Evolutionary conservation across 1,140 invertebrate species (phyloP).

Genomic region (Wasmannia auropunctata): DNA sequence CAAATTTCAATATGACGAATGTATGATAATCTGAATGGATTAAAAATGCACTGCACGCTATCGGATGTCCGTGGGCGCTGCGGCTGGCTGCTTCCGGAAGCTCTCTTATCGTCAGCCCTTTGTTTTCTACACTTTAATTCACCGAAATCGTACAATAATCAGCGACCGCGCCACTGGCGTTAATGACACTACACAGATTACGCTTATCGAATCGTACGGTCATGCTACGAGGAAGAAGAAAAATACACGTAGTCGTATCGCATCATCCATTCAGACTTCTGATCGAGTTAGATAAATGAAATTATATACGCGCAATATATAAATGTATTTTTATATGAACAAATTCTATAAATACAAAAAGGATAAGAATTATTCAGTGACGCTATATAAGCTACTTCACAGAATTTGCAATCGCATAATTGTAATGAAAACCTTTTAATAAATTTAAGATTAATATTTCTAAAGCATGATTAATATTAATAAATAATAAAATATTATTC

Average conservation of each 20-base stretch:
- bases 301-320: neutral
- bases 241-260: slow-evolving; percentile 10
- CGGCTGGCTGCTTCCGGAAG: slow-evolving; percentile 63
- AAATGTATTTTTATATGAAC: neutral
- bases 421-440: neutral
- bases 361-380: neutral
- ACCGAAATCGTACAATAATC: slow-evolving; percentile 71
- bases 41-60: slow-evolving; percentile 67
- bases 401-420: neutral
- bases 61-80: slow-evolving; percentile 69
- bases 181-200: slow-evolving; percentile 62
- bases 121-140: slow-evolving; percentile 69
- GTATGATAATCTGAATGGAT: slow-evolving; percentile 21
- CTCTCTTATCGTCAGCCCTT: slow-evolving; percentile 67
- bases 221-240: slow-evolving; percentile 8
- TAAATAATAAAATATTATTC: neutral
- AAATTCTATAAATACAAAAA: neutral
- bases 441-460: neutral
- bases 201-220: slow-evolving; percentile 47
- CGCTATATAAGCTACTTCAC: neutral
- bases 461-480: neutral
- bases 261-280: neutral
- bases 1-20: neutral
- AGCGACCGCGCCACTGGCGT: slow-evolving; percentile 34
- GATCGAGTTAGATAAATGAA: neutral